These are phyloP conservation scores for Meganola albula DNA, from an alignment of 2,888 invertebrate species.

Conservation along the genomic window DNA sequence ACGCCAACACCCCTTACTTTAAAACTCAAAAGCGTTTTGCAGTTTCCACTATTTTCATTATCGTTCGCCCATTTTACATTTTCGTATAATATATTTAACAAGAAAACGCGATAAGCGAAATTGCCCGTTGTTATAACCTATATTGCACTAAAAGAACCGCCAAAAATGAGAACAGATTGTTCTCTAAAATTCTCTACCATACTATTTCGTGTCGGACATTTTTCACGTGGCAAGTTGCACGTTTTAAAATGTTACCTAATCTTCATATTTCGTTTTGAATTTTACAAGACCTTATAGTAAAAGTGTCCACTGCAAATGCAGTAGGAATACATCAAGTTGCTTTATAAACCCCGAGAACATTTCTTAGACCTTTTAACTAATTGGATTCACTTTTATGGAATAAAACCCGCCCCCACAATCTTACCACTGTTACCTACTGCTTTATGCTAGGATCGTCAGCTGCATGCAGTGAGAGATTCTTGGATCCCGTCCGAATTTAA, in stretches of 20 bases:
- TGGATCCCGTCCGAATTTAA: no score
- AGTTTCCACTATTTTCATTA: no score
- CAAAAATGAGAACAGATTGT: constrained; percentile 31
- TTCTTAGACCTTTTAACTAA: no score
- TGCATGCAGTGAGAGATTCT: no score
- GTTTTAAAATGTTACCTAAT: constrained; percentile 22
- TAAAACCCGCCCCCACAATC: no score
- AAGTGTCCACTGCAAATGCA: not conserved
- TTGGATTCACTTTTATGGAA: no score
- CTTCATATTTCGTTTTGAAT: constrained; percentile 21
- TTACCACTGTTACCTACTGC: no score
- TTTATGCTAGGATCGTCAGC: no score
- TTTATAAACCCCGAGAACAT: no score
- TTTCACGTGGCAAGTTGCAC: constrained; percentile 18
- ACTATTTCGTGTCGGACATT: constrained; percentile 24
- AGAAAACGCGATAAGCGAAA: constrained; percentile 38
- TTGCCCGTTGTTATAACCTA: constrained; percentile 36
- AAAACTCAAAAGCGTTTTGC: no score
- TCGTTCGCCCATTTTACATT: constrained; percentile 30
- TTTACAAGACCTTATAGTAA: constrained; percentile 6
- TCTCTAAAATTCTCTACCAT: constrained; percentile 18
- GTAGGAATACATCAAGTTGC: constrained; percentile 4
- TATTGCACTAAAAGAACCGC: constrained; percentile 27
- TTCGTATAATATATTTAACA: constrained; percentile 29
- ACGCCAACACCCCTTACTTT: no score